Evolutionary conservation across 2,888 invertebrate species (phyloP).

Genomic region (Nysson spinosus): DNA sequence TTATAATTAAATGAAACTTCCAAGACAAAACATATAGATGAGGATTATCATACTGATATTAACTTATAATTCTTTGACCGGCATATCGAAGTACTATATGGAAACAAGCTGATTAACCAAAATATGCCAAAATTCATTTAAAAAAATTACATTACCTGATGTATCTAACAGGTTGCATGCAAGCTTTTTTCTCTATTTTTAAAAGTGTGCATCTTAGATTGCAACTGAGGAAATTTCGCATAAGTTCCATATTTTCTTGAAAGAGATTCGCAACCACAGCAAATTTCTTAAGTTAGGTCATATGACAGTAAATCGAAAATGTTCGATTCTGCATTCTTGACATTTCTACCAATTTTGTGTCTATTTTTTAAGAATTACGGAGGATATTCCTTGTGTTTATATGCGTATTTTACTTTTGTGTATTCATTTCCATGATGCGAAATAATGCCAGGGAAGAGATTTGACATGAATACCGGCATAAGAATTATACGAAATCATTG

Average conservation of each 20-base stretch:
- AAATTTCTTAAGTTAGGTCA: slow-evolving; percentile 24
- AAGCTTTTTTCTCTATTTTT: slow-evolving; percentile 62
- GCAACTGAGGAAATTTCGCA: slow-evolving; percentile 50
- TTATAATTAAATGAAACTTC: neutral
- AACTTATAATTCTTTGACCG: too few species aligned
- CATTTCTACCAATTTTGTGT: slow-evolving; percentile 43
- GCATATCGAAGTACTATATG: too few species aligned
- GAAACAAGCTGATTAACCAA: too few species aligned
- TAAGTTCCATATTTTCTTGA: slow-evolving; percentile 60
- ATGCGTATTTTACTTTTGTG: slow-evolving; percentile 15
- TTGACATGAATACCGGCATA: neutral
- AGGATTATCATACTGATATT: too few species aligned
- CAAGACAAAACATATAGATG: too few species aligned
- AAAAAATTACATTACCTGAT: slow-evolving; percentile 67
- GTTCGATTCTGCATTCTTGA: slow-evolving; percentile 29
- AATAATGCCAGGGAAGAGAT: too few species aligned
- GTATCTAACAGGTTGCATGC: slow-evolving; percentile 64
- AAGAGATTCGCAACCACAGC: neutral
- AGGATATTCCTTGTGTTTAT: slow-evolving; percentile 44
- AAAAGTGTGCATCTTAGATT: slow-evolving; percentile 62
- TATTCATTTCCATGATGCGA: slow-evolving; percentile 10
- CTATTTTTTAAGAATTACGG: slow-evolving; percentile 16
- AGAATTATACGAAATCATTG: too few species aligned
- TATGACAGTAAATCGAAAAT: slow-evolving; percentile 9
- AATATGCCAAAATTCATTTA: too few species aligned